Percentiles rank a stretch among this genome's conserved stretches.
These are phyloP conservation scores for Drosophila lacicola DNA, from an alignment of 2,888 invertebrate species.

Conservation along the genomic window DNA sequence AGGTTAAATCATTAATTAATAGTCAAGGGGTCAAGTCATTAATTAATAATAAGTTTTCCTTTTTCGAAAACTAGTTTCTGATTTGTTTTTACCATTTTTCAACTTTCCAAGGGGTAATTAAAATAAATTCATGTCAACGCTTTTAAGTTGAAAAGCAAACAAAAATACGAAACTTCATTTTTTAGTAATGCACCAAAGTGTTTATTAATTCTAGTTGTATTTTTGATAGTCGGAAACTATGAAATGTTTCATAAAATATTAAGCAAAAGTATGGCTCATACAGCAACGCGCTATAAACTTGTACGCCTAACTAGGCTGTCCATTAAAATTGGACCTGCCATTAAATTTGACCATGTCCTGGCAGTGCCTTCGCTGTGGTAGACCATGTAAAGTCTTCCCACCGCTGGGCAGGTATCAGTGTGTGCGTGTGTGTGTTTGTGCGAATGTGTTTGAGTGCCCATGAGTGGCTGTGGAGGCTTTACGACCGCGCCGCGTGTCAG, in stretches of 20 bases:
- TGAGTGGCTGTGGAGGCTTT: slow-evolving; percentile 20
- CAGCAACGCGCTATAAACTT: neutral
- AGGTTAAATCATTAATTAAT: neutral
- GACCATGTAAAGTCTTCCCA: slow-evolving; percentile 5
- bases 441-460: slow-evolving; percentile 15
- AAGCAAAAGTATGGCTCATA: neutral
- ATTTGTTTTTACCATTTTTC: neutral
- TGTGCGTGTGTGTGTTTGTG: slow-evolving; percentile 10
- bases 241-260: neutral
- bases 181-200: too few relatives aligned
- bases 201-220: slow-evolving; percentile 2
- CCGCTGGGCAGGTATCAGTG: slow-evolving; percentile 20
- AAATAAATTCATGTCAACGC: neutral
- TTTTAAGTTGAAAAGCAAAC: neutral
- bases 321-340: slow-evolving; percentile 4
- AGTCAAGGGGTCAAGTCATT: too few relatives aligned
- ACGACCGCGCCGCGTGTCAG: slow-evolving; percentile 21
- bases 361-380: slow-evolving; percentile 15
- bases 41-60: slow-evolving; percentile 3
- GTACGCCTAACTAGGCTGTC: neutral
- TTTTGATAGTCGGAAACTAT: neutral
- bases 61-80: neutral
- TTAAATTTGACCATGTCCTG: neutral
- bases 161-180: neutral
- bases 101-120: neutral